Base-by-base conservation (phyloP, 2,888 invertebrate genomes). In the Protophormia terraenovae region DNA sequence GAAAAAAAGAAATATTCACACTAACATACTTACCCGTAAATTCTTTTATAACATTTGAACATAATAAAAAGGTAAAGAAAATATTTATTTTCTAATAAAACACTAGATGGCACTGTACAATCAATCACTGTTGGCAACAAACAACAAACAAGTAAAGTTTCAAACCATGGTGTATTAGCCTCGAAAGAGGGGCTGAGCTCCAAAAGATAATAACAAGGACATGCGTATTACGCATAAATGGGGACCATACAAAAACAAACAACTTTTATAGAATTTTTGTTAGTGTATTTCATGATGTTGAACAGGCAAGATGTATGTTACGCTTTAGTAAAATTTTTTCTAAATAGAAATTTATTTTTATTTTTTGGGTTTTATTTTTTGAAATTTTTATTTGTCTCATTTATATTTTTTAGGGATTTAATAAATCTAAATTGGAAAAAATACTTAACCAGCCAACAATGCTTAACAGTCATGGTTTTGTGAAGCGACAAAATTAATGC, bases 401-500 rank as follows among this genome's bases (percentile, higher is more conserved):
- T 73, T 60, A 47, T 66, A 66, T 19, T 38, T 35, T 19, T 77
- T 58, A 12, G 27, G 16, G n/a, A n/a, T 38, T 27, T 38, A 29
- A 41, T 41, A 29, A 41, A 16, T n/a, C n/a, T n/a, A 50, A 60
- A 22, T 47, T 19, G 45, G 22, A 41, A 55, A 60, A 47, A 55
- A 19, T 14, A 73, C 38, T 0, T 32, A 58, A 55, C 14, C 1
- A n/a, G n/a, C 41, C 27, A 72, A 71, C 58, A 64, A 78, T 85
- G 58, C 41, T 22, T 79, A 47, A 71, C 47, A 73, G 79, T 79
- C 85, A 85, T 73, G 85, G 73, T 73, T 81, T 73, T 84, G 81
- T 84, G 81, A 81, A 80, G 80, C 80, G 71, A 67, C 76, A 81
- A 81, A 81, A 84, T 81, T 60, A 78, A 69, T 78, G 78, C 85